Conservation (phyloP, 1,140 invertebrate species). For the Streblospio benedicti region DNA sequence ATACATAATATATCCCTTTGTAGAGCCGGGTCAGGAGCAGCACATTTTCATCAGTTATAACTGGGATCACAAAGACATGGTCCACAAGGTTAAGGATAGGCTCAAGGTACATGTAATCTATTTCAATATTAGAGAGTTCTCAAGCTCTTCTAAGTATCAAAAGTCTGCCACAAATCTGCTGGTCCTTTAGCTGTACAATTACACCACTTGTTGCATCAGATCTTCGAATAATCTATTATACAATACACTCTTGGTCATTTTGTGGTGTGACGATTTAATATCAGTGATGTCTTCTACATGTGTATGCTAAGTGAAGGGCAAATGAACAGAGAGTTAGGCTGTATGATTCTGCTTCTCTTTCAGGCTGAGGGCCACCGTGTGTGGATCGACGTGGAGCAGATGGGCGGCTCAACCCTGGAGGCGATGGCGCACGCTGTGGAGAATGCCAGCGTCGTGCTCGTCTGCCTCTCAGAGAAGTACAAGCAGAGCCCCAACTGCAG, state of each 20-base stretch:
- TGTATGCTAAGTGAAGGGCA: too few species aligned
- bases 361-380: slow-evolving; percentile 36
- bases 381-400: slow-evolving; percentile 41
- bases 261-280: background rate
- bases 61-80: slow-evolving; percentile 28
- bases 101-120: slow-evolving; percentile 15
- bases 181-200: background rate
- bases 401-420: slow-evolving; percentile 13
- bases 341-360: background rate
- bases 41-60: slow-evolving; percentile 38
- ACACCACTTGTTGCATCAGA: background rate
- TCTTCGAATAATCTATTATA: background rate
- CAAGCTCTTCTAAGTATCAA: too few species aligned
- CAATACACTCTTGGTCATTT: background rate
- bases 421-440: slow-evolving; percentile 22
- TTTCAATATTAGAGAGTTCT: too few species aligned
- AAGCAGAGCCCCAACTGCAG: slow-evolving; percentile 23
- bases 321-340: too few species aligned
- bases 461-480: slow-evolving; percentile 23
- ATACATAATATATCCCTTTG: too few species aligned
- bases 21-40: too few species aligned
- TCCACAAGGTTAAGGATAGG: slow-evolving; percentile 25
- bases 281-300: background rate
- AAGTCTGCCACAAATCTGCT: too few species aligned
- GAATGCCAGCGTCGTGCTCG: slow-evolving; percentile 17